These are phyloP conservation scores for Dusona sp. DNA, from an alignment of 2,888 invertebrate genomes.

Conservation along the genomic window DNA sequence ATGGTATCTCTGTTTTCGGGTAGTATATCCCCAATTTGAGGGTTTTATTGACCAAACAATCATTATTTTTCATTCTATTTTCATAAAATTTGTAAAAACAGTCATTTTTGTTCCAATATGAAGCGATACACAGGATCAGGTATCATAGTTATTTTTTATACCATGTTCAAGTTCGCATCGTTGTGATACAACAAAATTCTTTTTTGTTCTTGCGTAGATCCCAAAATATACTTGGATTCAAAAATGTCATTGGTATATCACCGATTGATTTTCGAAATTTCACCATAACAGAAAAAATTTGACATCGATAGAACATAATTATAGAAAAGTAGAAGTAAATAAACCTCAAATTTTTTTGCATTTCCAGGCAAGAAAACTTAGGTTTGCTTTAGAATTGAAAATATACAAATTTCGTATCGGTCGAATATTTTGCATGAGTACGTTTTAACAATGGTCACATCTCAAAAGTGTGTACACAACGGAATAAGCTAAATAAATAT, in stretches of 20 bases:
- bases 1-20: no score
- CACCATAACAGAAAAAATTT: no score
- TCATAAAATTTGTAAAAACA: no score
- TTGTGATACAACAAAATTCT: neutral
- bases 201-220: neutral
- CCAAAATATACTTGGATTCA: neutral
- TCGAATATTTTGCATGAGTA: neutral
- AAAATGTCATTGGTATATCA: no score
- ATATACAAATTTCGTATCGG: neutral
- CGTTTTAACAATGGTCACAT: slow-evolving; percentile 4
- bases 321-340: neutral
- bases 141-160: neutral
- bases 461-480: neutral
- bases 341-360: neutral
- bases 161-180: no score
- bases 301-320: neutral
- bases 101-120: no score
- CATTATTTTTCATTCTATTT: no score
- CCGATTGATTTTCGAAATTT: no score
- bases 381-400: neutral
- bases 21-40: no score
- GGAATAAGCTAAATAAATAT: neutral
- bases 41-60: no score
- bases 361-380: neutral
- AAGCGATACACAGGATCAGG: no score